phyloP scores from a whole-genome alignment of 2,113 vertebrate genomes.

The Aramus guarauna region DNA sequence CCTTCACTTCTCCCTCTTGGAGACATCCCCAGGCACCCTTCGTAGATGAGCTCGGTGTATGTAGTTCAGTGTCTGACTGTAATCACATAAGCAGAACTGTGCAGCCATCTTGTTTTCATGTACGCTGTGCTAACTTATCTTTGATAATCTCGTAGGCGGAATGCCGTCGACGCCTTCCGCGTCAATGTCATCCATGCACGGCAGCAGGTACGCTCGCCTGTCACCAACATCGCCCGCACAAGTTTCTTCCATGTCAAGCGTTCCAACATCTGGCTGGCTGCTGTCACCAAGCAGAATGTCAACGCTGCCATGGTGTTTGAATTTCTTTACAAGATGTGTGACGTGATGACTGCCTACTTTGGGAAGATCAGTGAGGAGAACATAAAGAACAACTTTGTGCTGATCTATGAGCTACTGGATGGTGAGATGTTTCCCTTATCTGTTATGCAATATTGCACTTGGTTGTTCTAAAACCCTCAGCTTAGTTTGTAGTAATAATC shows the following conservation, averaged over 20 bases:
- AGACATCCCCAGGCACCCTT: background rate
- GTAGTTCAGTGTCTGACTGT: background rate
- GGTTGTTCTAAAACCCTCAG: background rate
- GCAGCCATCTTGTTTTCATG: background rate
- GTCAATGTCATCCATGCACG: conserved; percentile 98
- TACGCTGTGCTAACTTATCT: accelerated
- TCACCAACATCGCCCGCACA: conserved; percentile 98
- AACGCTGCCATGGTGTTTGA: conserved; percentile 99
- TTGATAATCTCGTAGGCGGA: conserved; percentile 78
- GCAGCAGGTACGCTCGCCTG: conserved; percentile 97
- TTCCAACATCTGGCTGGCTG: conserved; percentile 99
- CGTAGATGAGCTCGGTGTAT: background rate
- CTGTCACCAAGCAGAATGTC: conserved; percentile 99
- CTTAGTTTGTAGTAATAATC: background rate
- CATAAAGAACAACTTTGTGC: conserved; percentile 99
- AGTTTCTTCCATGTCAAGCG: conserved; percentile 99
- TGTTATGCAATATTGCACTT: background rate
- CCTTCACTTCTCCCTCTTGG: background rate
- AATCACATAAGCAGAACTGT: background rate
- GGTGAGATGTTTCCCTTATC: conserved; percentile 73
- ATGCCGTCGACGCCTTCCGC: conserved; percentile 97
- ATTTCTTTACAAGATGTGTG: conserved; percentile 99
- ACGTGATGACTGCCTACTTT: conserved; percentile 98
- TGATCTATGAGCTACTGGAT: conserved; percentile 97
- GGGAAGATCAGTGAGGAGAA: conserved; percentile 99